Evolutionary conservation across 2,797 vertebrate genomes (phyloP).

Genomic region (Acanthurus lineatus): DNA sequence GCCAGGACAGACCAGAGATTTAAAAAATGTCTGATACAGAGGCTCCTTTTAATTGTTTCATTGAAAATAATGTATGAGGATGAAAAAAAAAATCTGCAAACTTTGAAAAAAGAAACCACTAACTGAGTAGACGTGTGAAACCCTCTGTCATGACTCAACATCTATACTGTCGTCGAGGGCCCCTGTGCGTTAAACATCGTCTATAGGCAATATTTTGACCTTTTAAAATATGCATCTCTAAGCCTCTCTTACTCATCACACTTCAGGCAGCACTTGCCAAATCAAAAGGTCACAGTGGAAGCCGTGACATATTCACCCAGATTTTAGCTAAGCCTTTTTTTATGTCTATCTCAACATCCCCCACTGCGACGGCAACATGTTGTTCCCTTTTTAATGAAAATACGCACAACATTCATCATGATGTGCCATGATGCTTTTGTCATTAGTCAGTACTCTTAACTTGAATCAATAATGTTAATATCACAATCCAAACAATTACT

Average conservation of each 20-base stretch:
- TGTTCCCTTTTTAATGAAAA: constrained; percentile 37
- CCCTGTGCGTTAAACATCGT: background rate
- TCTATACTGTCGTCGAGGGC: background rate
- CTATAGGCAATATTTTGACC: background rate
- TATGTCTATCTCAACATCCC: constrained; percentile 52
- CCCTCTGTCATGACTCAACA: background rate
- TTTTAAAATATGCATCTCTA: background rate
- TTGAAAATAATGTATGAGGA: constrained; percentile 5
- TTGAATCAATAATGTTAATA: background rate
- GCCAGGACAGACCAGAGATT: background rate
- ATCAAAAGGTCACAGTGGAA: constrained; percentile 32
- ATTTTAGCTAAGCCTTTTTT: constrained; percentile 20
- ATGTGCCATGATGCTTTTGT: background rate
- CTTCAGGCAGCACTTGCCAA: background rate
- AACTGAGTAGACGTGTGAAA: background rate
- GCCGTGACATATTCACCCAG: constrained; percentile 18
- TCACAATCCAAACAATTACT: background rate
- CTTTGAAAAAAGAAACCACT: background rate
- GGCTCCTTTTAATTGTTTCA: background rate
- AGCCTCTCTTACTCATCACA: background rate
- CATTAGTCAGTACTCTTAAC: background rate
- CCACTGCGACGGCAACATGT: constrained; percentile 22
- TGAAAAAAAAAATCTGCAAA: background rate
- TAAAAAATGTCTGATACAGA: background rate
- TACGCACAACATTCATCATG: background rate